Evolutionary conservation across 2,113 vertebrate genomes (phyloP).

Genomic region (Tachuris rubrigastra): DNA sequence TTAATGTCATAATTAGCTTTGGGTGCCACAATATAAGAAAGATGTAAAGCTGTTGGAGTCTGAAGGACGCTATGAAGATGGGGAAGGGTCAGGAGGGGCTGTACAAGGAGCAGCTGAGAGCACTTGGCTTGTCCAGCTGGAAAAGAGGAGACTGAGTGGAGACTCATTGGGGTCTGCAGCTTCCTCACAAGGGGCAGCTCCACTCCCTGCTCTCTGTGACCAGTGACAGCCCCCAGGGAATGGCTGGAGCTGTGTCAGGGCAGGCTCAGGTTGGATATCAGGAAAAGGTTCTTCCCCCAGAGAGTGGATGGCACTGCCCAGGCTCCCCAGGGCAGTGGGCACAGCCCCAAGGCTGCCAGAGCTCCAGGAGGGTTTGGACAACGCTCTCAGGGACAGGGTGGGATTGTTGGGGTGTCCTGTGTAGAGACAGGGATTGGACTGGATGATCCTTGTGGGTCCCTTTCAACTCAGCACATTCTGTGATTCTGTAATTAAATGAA

Average conservation of each 20-base stretch:
- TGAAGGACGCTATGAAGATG: rapidly evolving
- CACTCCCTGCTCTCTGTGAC: not conserved
- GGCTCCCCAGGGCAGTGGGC: not conserved
- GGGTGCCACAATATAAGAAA: not conserved
- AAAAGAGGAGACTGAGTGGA: not conserved
- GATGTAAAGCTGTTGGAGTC: not conserved
- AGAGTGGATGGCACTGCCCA: too few species aligned
- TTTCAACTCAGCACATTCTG: not conserved
- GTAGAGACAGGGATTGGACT: not conserved
- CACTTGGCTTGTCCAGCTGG: not conserved
- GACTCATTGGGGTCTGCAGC: not conserved
- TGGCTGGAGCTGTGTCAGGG: too few species aligned
- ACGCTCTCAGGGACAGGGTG: rapidly evolving
- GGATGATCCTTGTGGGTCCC: not conserved
- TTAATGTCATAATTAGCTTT: not conserved
- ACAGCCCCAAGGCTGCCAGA: rapidly evolving
- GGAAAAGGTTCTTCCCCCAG: too few species aligned
- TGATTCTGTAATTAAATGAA: not conserved
- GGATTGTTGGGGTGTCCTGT: not conserved
- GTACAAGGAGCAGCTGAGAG: not conserved
- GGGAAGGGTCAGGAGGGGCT: not conserved
- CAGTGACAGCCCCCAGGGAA: too few species aligned
- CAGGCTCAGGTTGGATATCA: too few species aligned
- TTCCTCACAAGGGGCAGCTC: not conserved
- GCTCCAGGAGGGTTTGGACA: not conserved